Evolutionary conservation across 2,797 vertebrate species (phyloP), one percentile per base, ranked within the genome.

Genomic region (Botia kubotai): DNA sequence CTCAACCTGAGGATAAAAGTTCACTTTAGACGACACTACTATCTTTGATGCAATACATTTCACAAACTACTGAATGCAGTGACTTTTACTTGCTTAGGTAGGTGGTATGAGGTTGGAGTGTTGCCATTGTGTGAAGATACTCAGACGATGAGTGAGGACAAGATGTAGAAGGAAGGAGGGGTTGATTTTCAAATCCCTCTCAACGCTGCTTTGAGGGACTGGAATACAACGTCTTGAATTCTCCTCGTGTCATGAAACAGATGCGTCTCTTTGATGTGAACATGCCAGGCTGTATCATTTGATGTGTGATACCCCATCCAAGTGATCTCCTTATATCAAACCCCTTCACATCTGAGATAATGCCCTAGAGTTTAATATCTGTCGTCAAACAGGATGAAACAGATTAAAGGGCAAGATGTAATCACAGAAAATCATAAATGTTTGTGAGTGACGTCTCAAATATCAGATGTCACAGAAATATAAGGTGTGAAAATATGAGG

Each of bases 201-300:
- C 16, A 55, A 17, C 13, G 39, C 26, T 12, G 43, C 60, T 50
- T 62, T 52, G 57, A 13, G 36, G 66, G 79, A 48, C 79, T 77
- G 66, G 76, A 84, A 85, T 82, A 79, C 65, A 50, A 85, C 50
- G 16, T 83, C 82, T 80, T 33, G 39, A 58, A 29, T 86, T 75
- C 67, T 79, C 82, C 74, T 26, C 87, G 39, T 84, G 77, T 88
- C 85, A 69, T 69, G 72, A 89, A 88, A 89, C 88, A 90, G 87
- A 90, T 86, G 89, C 72, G 85, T 78, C 67, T 72, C 87, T 92
- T 92, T 92, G 92, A 92, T 90, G 89, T 90, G 67, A 81, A 79
- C 39, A 75, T 70, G 77, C 60, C 68, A 72, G 33, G 19, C 80
- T 79, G 81, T 80, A 82, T 76, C 68, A 85, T 89, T 86, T 93